Evolutionary conservation across 2,113 vertebrate genomes (phyloP).

Genomic region (Xenopus laevis): DNA sequence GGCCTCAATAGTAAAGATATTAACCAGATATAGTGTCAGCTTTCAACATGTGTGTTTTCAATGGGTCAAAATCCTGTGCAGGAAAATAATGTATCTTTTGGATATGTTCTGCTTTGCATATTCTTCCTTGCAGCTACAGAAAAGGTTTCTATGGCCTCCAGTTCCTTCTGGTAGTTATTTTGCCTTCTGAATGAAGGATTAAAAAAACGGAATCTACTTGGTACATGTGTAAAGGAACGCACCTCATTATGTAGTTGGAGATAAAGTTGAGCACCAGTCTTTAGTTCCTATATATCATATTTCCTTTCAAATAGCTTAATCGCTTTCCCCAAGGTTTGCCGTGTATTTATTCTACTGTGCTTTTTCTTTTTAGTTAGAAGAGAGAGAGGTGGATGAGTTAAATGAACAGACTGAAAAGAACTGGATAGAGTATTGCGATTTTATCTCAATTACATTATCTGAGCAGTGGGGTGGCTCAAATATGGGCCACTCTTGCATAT

Average conservation of each 20-base stretch:
- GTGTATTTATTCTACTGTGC: constrained; percentile 17
- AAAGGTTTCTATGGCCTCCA: constrained; percentile 42
- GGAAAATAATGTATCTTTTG: constrained; percentile 43
- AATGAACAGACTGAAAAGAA: neutral
- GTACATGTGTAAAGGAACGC: constrained; percentile 52
- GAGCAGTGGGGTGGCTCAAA: too few species aligned
- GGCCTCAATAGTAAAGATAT: constrained; percentile 59
- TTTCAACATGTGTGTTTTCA: constrained; percentile 12
- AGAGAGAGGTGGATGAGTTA: neutral
- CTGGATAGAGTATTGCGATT: too few species aligned
- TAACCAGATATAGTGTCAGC: constrained; percentile 57
- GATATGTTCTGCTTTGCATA: constrained; percentile 50
- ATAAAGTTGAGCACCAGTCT: constrained; percentile 34
- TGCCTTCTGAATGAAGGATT: constrained; percentile 41
- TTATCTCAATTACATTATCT: too few species aligned
- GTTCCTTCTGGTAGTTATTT: constrained; percentile 46
- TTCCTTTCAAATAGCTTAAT: constrained; percentile 29
- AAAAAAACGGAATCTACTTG: constrained; percentile 52
- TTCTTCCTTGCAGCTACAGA: constrained; percentile 57
- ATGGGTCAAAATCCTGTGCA: constrained; percentile 45
- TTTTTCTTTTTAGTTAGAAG: neutral
- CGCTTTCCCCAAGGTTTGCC: constrained; percentile 43
- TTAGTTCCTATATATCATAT: constrained; percentile 36
- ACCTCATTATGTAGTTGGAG: constrained; percentile 51
- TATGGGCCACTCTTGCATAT: too few species aligned